Evolutionary conservation across 2,797 vertebrate species (phyloP), one percentile per base, ranked within the genome.

Genomic region (Ambastaia sidthimunki): DNA sequence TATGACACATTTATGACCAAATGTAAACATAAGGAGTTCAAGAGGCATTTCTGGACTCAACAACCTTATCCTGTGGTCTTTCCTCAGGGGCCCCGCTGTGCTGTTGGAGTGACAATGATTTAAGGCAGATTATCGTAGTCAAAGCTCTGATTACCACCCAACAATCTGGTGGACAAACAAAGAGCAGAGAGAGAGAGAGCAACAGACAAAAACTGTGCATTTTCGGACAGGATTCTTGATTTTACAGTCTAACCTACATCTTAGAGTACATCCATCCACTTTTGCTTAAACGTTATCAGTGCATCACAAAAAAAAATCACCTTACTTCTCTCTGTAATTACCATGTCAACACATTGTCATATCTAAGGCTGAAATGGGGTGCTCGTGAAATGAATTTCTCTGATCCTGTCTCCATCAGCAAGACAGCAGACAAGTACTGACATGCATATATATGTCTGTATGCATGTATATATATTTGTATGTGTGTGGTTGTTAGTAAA

Each of bases 41-140:
- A 84, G 71, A 74, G 80, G 81, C 83, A 87, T 89, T 91, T 85
- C 82, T 90, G 88, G 83, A 90, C 89, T 85, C 71, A 18, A 1
- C 89, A 89, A 91, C 89, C 89, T 88, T 78, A 86, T 82, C 66
- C 82, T 41, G 12, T 75, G 82, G 78, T 80, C 85, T 84, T 85
- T 81, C 75, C 65, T 80, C 74, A 83, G 77, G 70, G 71, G n/a
- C 37, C 73, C 75, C 67, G 82, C 74, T 78, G 76, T 81, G 82
- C 81, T 79, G 77, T 66, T 75, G 76, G 85, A 52, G 50, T 78
- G 76, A 78, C 66, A 55, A 18, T 66, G 78, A 80, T 73, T 80
- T 73, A 80, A 57, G 37, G 62, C 60, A 71, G 44, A 60, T n/a
- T 59, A 71, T 71, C 76, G 71, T 65, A 71, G 68, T 41, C 70